Percentiles rank a stretch among this genome's conserved stretches.
These are phyloP conservation scores for Tetramorium parvispinum DNA, from an alignment of 1,140 invertebrate species.

Conservation along the genomic window DNA sequence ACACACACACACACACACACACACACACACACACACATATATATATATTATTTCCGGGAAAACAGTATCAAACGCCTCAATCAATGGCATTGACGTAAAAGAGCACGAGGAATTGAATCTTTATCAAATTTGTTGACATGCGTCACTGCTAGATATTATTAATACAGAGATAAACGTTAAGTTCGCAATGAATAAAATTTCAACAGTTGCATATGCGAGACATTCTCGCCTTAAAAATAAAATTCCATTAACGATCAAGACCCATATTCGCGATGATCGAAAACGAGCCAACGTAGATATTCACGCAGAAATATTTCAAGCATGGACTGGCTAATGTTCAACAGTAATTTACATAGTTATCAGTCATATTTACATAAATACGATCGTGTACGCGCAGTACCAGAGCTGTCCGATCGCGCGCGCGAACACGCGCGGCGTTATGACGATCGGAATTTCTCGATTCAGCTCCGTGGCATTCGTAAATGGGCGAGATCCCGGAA, in stretches of 20 bases:
- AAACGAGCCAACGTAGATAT: background rate
- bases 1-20: background rate
- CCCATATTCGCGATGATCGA: background rate
- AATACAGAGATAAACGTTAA: conserved; percentile 2
- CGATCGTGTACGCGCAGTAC: conserved; percentile 2
- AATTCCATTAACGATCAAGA: background rate
- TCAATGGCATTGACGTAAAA: conserved; percentile 45
- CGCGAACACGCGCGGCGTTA: background rate
- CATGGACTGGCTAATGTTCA: background rate
- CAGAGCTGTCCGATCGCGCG: background rate
- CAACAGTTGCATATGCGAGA: background rate
- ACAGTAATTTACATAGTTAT: conserved; percentile 3
- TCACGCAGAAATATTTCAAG: background rate
- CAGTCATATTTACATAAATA: conserved; percentile 17
- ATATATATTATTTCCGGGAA: background rate
- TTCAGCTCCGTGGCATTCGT: background rate
- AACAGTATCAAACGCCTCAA: conserved; percentile 35
- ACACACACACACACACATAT: background rate
- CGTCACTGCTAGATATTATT: background rate
- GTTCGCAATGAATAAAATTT: background rate
- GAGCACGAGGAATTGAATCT: conserved; percentile 40
- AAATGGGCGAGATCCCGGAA: conserved; percentile 10
- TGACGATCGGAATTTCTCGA: background rate
- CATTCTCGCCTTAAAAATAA: background rate
- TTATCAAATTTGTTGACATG: conserved; percentile 52